A percentile compares a stretch with the other conserved stretches of the same genome.
phyloP scores from a whole-genome alignment of 2,113 vertebrate genomes.

The Alexandromys fortis region DNA sequence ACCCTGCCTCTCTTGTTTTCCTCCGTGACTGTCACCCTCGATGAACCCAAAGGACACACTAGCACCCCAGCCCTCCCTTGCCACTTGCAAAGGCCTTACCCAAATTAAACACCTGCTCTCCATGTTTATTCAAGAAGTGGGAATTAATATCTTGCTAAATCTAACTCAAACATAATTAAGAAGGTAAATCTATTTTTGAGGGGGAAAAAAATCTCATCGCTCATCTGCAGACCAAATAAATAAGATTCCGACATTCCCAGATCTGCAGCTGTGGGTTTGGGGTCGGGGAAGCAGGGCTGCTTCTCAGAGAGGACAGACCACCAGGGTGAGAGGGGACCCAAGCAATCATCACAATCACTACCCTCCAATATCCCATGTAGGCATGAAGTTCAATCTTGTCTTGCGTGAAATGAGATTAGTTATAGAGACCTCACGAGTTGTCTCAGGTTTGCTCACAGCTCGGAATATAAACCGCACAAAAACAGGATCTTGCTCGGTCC shows the following conservation, averaged over 20 bases:
- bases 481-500: not conserved
- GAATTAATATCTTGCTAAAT: conserved; percentile 48
- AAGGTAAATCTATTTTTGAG: conserved; percentile 70
- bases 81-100: not conserved
- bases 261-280: not conserved
- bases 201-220: not conserved
- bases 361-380: not conserved
- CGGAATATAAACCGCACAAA: not conserved
- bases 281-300: rapidly evolving
- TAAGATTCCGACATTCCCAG: not conserved
- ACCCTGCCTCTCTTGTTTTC: not conserved
- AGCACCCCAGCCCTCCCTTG: not conserved
- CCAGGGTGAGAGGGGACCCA: rapidly evolving
- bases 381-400: not conserved
- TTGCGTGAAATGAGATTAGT: not conserved
- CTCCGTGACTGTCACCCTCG: not conserved
- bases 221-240: conserved; percentile 55
- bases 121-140: conserved; percentile 7
- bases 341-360: not conserved
- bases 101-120: not conserved
- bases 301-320: not conserved
- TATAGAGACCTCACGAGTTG: rapidly evolving
- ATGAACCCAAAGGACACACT: not conserved
- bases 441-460: not conserved
- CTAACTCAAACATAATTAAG: conserved; percentile 74